Percentiles rank a stretch among this genome's conserved stretches.
Conservation (phyloP, 1,140 invertebrate genomes). For the Formica exsecta region DNA sequence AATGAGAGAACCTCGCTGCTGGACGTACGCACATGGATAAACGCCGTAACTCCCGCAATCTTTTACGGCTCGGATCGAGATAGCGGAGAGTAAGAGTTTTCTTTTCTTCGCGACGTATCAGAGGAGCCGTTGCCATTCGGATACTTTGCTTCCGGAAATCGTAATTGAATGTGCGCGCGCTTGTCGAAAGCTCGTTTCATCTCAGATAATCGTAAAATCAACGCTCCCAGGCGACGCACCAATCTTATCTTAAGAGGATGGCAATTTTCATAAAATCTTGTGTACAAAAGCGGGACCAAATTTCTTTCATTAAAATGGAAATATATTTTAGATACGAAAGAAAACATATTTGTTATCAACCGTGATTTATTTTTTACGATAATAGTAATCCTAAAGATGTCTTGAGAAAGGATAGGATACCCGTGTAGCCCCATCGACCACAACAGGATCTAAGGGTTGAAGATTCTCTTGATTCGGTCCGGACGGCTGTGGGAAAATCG, state of each 20-base stretch:
- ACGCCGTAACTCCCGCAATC: slow-evolving; percentile 71
- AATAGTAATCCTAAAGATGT: background rate
- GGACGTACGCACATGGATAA: slow-evolving; percentile 49
- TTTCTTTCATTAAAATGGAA: background rate
- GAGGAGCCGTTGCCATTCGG: background rate
- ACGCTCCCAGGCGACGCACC: slow-evolving; percentile 36
- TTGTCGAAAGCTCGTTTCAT: slow-evolving; percentile 52
- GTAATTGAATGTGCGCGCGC: slow-evolving; percentile 47
- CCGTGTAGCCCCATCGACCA: background rate
- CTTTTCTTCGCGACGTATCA: background rate
- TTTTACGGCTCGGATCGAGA: slow-evolving; percentile 67
- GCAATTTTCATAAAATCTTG: slow-evolving; percentile 65
- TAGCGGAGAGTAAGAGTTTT: slow-evolving; percentile 59
- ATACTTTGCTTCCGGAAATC: slow-evolving; percentile 66
- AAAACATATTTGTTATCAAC: background rate
- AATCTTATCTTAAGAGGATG: slow-evolving; percentile 62
- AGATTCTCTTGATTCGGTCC: slow-evolving; percentile 14
- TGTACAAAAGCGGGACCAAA: background rate
- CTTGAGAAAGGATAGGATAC: background rate
- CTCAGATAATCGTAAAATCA: slow-evolving; percentile 60
- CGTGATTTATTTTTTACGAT: background rate
- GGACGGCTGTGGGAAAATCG: slow-evolving; percentile 55
- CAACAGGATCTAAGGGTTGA: background rate
- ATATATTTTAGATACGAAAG: background rate
- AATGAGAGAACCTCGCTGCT: slow-evolving; percentile 63